A percentile compares a stretch with the other conserved stretches of the same genome.
Conservation (phyloP, 2,113 vertebrate genomes). For the Lagenorhynchus albirostris region DNA sequence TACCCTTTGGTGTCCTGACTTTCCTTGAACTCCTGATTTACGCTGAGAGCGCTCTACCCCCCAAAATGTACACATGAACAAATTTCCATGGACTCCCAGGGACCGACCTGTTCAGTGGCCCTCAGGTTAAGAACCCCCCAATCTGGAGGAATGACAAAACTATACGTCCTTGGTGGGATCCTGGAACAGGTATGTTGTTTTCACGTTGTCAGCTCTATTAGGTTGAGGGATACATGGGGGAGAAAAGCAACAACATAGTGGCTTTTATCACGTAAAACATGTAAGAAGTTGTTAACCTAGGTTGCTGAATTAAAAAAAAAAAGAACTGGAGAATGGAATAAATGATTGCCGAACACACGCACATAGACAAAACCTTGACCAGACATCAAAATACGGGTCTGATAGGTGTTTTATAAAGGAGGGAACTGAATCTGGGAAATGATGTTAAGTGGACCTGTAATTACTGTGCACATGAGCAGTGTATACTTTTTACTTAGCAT, state of each 20-base stretch:
- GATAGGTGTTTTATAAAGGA: conserved; percentile 55
- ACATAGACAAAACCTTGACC: conserved; percentile 41
- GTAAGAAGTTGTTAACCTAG: conserved; percentile 42
- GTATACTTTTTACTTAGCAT: neutral
- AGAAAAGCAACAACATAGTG: neutral
- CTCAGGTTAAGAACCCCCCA: neutral
- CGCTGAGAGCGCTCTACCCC: neutral
- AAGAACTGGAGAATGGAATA: conserved; percentile 53
- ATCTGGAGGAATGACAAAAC: neutral
- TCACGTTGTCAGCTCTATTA: neutral
- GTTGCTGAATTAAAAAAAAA: conserved; percentile 56
- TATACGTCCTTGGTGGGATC: neutral
- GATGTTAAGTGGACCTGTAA: conserved; percentile 10
- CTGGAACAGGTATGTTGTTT: neutral
- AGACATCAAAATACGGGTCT: conserved; percentile 44
- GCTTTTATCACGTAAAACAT: neutral
- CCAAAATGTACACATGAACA: accelerated
- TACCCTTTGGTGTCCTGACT: neutral
- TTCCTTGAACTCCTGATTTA: neutral
- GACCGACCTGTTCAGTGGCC: neutral
- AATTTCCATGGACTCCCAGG: neutral
- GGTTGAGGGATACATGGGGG: neutral
- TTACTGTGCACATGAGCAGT: neutral
- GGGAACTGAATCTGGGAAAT: conserved; percentile 58
- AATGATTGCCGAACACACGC: conserved; percentile 30